These are phyloP conservation scores for Pinctada fucata DNA, from an alignment of 2,888 invertebrate species.

Conservation along the genomic window DNA sequence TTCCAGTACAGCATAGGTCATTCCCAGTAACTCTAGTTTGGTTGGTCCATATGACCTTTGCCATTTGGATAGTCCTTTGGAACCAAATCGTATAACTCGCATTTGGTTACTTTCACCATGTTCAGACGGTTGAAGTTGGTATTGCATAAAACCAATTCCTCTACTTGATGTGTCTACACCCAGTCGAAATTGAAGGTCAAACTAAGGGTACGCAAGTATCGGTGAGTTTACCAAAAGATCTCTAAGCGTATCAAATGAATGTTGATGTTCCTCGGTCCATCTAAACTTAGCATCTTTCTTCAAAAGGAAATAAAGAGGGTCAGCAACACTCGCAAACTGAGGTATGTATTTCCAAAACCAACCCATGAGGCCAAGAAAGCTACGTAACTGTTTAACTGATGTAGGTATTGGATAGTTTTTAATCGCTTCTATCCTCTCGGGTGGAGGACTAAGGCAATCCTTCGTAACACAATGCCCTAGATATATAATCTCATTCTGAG, in stretches of 20 bases:
- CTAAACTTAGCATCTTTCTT: conserved; percentile 26
- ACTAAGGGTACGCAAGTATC: conserved; percentile 46
- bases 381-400: too few relatives aligned
- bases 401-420: too few relatives aligned
- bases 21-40: conserved; percentile 29
- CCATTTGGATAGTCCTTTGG: conserved; percentile 25
- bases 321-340: too few relatives aligned
- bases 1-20: conserved; percentile 27
- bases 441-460: conserved; percentile 39
- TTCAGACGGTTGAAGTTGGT: conserved; percentile 40
- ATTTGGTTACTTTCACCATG: not conserved
- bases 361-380: too few relatives aligned
- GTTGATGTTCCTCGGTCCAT: conserved; percentile 33
- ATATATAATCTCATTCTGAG: too few relatives aligned
- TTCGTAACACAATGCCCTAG: too few relatives aligned
- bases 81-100: conserved; percentile 36
- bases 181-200: conserved; percentile 39
- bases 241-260: conserved; percentile 38
- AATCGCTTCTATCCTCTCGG: conserved; percentile 14
- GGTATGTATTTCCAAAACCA: too few relatives aligned
- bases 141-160: conserved; percentile 50
- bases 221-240: conserved; percentile 31
- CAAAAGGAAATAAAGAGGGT: conserved; percentile 31
- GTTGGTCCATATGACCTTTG: conserved; percentile 36
- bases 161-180: not conserved